Evolutionary conservation across 2,797 vertebrate species (phyloP).

Genomic region (Amblyopsis hoosieri): DNA sequence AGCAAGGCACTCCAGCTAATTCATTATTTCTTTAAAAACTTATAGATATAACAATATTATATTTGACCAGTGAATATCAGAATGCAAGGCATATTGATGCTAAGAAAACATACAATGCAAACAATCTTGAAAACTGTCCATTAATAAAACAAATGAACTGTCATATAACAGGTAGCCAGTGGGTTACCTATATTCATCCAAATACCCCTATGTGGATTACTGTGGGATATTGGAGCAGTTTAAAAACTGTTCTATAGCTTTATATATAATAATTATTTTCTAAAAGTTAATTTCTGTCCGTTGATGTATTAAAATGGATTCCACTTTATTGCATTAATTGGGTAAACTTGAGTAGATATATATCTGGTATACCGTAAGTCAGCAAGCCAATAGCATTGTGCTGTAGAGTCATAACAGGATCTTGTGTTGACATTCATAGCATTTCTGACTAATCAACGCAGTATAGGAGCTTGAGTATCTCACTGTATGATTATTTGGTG

Average conservation of each 20-base stretch:
- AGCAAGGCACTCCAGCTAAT: background rate
- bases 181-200: constrained; percentile 59
- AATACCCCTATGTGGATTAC: constrained; percentile 62
- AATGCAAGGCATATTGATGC: no score
- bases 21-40: no score
- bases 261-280: constrained; percentile 4
- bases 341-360: no score
- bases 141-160: constrained; percentile 44
- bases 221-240: constrained; percentile 52
- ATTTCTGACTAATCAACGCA: background rate
- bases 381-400: background rate
- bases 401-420: background rate
- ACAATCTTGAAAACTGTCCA: constrained; percentile 32
- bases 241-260: background rate
- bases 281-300: background rate
- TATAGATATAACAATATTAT: no score
- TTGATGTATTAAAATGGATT: no score
- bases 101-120: background rate
- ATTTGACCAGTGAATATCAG: no score
- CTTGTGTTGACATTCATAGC: background rate
- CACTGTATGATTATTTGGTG: constrained; percentile 28
- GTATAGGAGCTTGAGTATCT: background rate
- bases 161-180: constrained; percentile 14
- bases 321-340: no score
- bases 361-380: background rate